Conservation (phyloP, 1,140 invertebrate species). For the Caenorhabditis brenneri region DNA sequence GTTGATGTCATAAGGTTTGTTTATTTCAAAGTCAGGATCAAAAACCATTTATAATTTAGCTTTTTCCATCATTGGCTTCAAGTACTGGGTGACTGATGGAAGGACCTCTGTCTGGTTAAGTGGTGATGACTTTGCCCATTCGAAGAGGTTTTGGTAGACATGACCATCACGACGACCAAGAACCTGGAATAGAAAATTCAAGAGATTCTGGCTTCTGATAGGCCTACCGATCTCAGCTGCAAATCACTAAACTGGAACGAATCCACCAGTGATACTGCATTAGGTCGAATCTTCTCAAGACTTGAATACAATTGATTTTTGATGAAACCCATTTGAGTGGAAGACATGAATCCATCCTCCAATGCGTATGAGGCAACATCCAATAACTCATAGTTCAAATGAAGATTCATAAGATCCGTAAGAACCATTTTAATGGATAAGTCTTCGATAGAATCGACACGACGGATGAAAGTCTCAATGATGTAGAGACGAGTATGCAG, state of each 20-base stretch:
- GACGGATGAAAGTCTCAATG: background rate
- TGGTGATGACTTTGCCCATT: constrained; percentile 84
- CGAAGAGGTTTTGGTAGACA: constrained; percentile 85
- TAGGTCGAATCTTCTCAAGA: constrained; percentile 74
- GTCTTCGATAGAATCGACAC: background rate
- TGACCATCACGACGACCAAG: constrained; percentile 84
- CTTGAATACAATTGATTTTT: constrained; percentile 50
- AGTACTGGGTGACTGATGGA: constrained; percentile 59
- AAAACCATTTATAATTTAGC: constrained; percentile 6
- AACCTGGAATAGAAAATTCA: constrained; percentile 70
- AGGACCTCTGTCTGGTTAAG: constrained; percentile 78
- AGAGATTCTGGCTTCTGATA: background rate
- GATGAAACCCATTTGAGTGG: constrained; percentile 55
- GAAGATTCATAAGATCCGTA: constrained; percentile 56
- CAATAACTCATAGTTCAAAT: constrained; percentile 59
- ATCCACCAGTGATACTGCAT: constrained; percentile 87
- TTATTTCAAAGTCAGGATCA: no score
- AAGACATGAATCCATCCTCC: constrained; percentile 54
- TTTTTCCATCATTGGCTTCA: constrained; percentile 63
- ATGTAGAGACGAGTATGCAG: constrained; percentile 2
- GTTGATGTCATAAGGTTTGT: no score
- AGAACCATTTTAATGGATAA: constrained; percentile 41
- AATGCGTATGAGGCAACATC: constrained; percentile 44
- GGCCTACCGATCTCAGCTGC: constrained; percentile 78
- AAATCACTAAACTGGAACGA: constrained; percentile 86